Conservation (phyloP, 64 coral and sea anemone species). For the Actinia equina region DNA sequence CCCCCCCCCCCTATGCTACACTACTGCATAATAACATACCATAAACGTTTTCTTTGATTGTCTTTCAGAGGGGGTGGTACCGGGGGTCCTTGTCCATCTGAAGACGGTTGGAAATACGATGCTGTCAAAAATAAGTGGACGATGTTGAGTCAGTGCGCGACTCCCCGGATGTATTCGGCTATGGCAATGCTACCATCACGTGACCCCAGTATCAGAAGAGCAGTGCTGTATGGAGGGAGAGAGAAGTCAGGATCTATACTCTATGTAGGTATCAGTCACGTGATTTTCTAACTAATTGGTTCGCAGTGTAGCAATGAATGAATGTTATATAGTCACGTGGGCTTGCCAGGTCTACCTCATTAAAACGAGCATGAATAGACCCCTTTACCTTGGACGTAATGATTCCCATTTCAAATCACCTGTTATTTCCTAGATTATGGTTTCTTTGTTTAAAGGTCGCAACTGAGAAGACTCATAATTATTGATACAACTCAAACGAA, state of each 20-base stretch:
- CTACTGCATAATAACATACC: too few species aligned
- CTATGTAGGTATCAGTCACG: neutral
- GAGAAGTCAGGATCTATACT: slow-evolving; percentile 71
- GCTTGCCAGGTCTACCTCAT: too few species aligned
- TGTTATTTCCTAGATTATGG: too few species aligned
- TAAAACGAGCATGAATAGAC: neutral
- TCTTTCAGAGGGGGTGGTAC: slow-evolving; percentile 71
- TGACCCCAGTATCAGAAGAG: slow-evolving; percentile 47
- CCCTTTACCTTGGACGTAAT: too few species aligned
- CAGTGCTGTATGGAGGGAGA: slow-evolving; percentile 78
- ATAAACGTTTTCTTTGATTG: neutral
- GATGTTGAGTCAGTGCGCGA: slow-evolving; percentile 60
- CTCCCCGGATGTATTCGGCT: slow-evolving; percentile 62
- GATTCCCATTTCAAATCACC: too few species aligned
- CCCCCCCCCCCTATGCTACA: too few species aligned
- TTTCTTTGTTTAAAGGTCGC: too few species aligned
- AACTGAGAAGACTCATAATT: too few species aligned
- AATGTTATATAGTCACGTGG: too few species aligned
- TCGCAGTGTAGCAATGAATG: neutral
- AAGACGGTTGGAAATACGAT: slow-evolving; percentile 86
- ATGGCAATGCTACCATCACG: slow-evolving; percentile 88
- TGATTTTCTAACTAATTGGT: too few species aligned
- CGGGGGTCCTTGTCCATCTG: slow-evolving; percentile 84
- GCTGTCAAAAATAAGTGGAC: slow-evolving; percentile 58
- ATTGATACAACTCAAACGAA: too few species aligned